Evolutionary conservation across 2,888 invertebrate species (phyloP), one percentile per base, ranked within the genome.

Genomic region (Psococerastis gibbosa): DNA sequence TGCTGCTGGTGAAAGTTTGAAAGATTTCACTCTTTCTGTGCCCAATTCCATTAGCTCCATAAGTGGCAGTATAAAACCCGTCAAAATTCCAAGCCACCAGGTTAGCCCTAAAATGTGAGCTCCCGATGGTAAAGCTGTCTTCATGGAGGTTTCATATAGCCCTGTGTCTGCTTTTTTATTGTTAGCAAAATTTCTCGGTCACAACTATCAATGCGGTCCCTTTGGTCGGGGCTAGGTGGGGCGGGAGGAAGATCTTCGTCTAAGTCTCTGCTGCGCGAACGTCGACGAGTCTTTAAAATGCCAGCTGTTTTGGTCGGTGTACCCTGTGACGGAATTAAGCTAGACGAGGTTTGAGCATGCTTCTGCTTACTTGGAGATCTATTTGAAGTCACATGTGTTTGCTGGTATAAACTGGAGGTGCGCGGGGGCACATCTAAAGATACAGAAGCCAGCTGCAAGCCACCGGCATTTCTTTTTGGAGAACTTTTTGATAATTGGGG

Each of bases 81-180:
- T n/a, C n/a, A n/a, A n/a, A n/a, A n/a, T 33, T 6, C 5, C 31
- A 9, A 31, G 5, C 17, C 17, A 16, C 33, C 33, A 16, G 15
- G 15, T 31, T 31, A 9, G 9, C 8, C 20, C 22, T 38, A 38
- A 20, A 38, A 38, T 20, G 20, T 38, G 22, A 38, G 22, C 11
- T 38, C 38, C 20, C 38, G 17, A 20, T 5, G 38, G 22, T 38
- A 38, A 17, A 5, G 9, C 18, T 20, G 20, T 11, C 18, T 22
- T 38, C 38, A 38, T 20, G 38, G 38, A 13, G 38, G 38, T 6
- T 38, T 22, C 20, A 38, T 38, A 17, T 38, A 38, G 9, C 38
- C 38, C n/a, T 38, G 38, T 18, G 20, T 38, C 20, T 38, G 38
- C 20, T 38, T 38, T 20, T 38, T 38, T n/a, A 38, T 38, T 15